phyloP scores from a whole-genome alignment of 1,140 invertebrate genomes.

The Onthophagus taurus region DNA sequence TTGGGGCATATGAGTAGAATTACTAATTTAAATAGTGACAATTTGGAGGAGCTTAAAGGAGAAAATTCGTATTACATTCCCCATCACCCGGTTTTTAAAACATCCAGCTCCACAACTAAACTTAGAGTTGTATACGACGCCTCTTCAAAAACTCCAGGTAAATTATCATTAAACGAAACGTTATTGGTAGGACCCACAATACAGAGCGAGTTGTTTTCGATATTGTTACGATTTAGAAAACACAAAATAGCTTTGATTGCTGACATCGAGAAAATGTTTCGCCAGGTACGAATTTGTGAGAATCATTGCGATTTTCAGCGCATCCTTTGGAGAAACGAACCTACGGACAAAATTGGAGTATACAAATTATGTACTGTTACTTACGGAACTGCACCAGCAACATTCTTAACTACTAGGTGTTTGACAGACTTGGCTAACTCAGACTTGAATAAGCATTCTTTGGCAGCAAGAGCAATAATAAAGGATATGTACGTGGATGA shows the following conservation, averaged over 20 bases:
- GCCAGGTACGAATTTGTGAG: conserved; percentile 26
- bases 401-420: conserved; percentile 22
- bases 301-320: conserved; percentile 29
- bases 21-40: no score
- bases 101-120: conserved; percentile 28
- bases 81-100: conserved; percentile 33
- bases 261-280: conserved; percentile 37
- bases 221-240: conserved; percentile 36
- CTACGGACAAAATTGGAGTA: conserved; percentile 7
- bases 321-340: conserved; percentile 34
- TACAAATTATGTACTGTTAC: conserved; percentile 18
- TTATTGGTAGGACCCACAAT: conserved; percentile 20
- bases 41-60: no score
- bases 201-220: conserved; percentile 20
- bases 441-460: no score
- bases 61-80: conserved; percentile 12
- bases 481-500: no score
- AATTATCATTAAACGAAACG: conserved; percentile 23
- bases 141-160: conserved; percentile 20
- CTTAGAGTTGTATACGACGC: conserved; percentile 25
- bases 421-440: no score
- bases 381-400: conserved; percentile 16
- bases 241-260: conserved; percentile 31
- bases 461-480: no score
- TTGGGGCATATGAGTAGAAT: no score